These are phyloP conservation scores for Pararge aegeria DNA, from an alignment of 1,140 invertebrate species.

Conservation along the genomic window DNA sequence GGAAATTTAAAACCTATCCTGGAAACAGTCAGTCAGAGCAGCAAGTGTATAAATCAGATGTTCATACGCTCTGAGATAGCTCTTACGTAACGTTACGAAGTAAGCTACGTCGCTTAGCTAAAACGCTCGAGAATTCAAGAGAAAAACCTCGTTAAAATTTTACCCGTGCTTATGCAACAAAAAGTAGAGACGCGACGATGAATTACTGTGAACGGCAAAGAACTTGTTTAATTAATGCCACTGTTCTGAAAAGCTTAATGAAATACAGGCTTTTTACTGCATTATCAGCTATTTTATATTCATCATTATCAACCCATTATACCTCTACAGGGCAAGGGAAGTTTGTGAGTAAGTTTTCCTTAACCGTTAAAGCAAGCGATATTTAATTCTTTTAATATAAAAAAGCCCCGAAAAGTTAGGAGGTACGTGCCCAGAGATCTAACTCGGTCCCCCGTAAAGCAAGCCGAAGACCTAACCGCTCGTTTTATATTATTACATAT, in stretches of 20 bases:
- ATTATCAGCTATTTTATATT: too few relatives aligned
- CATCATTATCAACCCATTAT: too few relatives aligned
- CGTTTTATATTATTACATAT: too few relatives aligned
- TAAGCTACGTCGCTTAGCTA: conserved; percentile 13
- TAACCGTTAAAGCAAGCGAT: too few relatives aligned
- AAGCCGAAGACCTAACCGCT: too few relatives aligned
- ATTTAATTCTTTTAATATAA: too few relatives aligned
- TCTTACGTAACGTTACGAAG: conserved; percentile 17
- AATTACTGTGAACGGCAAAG: background rate
- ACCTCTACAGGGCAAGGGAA: too few relatives aligned
- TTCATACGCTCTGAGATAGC: conserved; percentile 16
- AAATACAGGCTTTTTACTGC: too few relatives aligned
- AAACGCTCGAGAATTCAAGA: conserved; percentile 13
- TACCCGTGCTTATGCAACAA: background rate
- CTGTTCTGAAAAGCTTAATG: background rate
- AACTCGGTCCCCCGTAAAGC: too few relatives aligned
- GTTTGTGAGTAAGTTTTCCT: too few relatives aligned
- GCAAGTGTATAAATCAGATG: conserved; percentile 3
- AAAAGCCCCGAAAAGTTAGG: too few relatives aligned
- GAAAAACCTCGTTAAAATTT: conserved; percentile 11
- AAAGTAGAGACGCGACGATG: background rate
- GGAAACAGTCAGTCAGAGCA: background rate
- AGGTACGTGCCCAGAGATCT: too few relatives aligned
- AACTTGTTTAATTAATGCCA: background rate
- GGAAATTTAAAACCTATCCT: background rate